Conservation (phyloP, 2,113 vertebrate species). For the Chloroceryle aenea region DNA sequence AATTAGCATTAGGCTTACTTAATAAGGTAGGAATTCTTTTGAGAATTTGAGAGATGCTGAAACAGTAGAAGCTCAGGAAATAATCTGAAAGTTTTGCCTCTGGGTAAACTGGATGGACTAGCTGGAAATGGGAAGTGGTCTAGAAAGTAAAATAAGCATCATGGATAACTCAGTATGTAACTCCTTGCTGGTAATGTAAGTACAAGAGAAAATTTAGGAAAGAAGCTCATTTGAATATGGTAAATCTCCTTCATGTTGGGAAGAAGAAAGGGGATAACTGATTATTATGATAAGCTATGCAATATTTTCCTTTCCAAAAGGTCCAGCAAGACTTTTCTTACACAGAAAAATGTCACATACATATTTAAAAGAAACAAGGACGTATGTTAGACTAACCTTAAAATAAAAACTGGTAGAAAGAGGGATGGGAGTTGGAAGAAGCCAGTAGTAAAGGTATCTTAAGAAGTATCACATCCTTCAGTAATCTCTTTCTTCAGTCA, state of each 20-base stretch:
- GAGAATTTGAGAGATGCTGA: conserved; percentile 6
- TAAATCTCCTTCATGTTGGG: not conserved
- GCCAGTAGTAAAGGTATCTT: not conserved
- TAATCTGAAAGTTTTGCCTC: not conserved
- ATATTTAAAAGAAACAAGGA: not conserved
- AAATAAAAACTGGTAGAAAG: not conserved
- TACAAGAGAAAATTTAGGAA: not conserved
- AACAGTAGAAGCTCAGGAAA: not conserved
- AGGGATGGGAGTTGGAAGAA: not conserved
- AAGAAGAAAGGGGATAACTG: not conserved
- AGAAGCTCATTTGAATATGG: fast-evolving
- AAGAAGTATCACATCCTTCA: not conserved
- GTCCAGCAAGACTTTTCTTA: not conserved
- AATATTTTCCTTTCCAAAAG: not conserved
- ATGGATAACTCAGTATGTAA: not conserved
- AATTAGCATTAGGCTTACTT: not conserved
- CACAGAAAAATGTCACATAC: fast-evolving
- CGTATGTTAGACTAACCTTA: not conserved
- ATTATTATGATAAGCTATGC: not conserved
- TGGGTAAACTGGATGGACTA: not conserved
- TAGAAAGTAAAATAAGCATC: not conserved
- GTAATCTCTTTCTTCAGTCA: not conserved
- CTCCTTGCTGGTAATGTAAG: not conserved
- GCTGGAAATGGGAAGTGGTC: not conserved
- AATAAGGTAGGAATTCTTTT: not conserved